Percentiles rank a stretch among this genome's conserved stretches.
Conservation (phyloP, 2,113 vertebrate species). For the Tichodroma muraria region DNA sequence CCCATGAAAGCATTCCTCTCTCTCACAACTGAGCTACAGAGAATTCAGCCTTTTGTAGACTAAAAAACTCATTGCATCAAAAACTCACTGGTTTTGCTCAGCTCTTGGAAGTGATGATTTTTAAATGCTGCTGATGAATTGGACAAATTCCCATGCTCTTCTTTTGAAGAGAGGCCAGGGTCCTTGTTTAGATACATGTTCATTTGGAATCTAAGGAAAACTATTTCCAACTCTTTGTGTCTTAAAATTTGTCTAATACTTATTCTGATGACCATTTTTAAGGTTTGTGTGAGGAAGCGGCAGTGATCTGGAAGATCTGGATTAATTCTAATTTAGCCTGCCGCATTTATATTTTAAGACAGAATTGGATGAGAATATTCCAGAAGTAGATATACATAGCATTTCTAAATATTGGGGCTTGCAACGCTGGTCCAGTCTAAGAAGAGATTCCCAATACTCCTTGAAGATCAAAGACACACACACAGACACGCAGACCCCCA, state of each 20-base stretch:
- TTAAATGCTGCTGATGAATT: background rate
- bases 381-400: background rate
- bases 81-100: background rate
- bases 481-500: background rate
- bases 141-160: background rate
- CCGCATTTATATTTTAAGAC: background rate
- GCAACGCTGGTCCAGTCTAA: background rate
- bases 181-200: background rate
- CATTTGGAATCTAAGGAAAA: background rate
- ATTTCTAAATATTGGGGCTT: background rate
- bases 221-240: background rate
- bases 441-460: background rate
- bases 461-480: rapidly evolving
- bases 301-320: background rate
- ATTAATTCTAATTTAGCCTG: background rate
- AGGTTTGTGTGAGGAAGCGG: background rate
- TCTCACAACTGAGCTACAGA: background rate
- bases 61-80: background rate
- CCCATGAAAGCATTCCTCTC: background rate
- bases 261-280: background rate
- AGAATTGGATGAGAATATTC: background rate
- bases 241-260: background rate
- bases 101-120: background rate
- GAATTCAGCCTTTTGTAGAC: background rate
- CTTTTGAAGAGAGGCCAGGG: background rate